Base-by-base conservation (phyloP, 2,797 vertebrate species). In the Manis pentadactyla region DNA sequence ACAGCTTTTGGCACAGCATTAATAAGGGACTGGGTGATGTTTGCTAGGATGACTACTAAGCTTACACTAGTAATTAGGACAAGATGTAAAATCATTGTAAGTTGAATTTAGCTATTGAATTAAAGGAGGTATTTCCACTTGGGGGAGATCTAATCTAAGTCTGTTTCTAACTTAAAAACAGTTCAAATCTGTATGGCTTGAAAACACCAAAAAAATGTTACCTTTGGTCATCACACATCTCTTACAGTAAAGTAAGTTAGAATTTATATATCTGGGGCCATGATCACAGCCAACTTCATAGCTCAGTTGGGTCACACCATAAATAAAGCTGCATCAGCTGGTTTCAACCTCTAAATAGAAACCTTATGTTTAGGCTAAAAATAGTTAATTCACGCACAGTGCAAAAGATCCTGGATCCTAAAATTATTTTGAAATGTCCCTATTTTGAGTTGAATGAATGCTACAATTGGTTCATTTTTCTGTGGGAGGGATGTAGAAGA, bases 291-390 rank as follows among this genome's bases (percentile, higher is more conserved):
- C 4, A 11, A 34, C 49, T 77, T 51, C 29, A 34, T 34, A 25
- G 63, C 90, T 86, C 63, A 46, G 5, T 61, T 34, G 46, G 39
- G 42, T 94, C 86, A 90, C 5, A 51, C 13, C 75, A 77, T 79
- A 73, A 86, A 86, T 17, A 78, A 79, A 53, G 55, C 61, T 37
- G 2, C 15, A 18, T 85, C 88, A 90, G 66, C 61, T 59, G 77
- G 74, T 59, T 88, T 91, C 42, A 42, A 59, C 21, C 79, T 75
- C 46, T 75, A 74, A 95, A 87, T 51, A 83, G 69, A 94, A 87
- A 18, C 75, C 46, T 86, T 53, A 17, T 53, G 51, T n/a, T 89
- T 89, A 77, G 59, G 34, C 66, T 90, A 90, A 93, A 94, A 90
- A 92, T 75, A 93, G 63, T 23, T 49, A 91, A n/a, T 75, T 87